These are phyloP conservation scores for Hipposideros larvatus DNA, from an alignment of 2,797 vertebrate genomes.

Conservation along the genomic window DNA sequence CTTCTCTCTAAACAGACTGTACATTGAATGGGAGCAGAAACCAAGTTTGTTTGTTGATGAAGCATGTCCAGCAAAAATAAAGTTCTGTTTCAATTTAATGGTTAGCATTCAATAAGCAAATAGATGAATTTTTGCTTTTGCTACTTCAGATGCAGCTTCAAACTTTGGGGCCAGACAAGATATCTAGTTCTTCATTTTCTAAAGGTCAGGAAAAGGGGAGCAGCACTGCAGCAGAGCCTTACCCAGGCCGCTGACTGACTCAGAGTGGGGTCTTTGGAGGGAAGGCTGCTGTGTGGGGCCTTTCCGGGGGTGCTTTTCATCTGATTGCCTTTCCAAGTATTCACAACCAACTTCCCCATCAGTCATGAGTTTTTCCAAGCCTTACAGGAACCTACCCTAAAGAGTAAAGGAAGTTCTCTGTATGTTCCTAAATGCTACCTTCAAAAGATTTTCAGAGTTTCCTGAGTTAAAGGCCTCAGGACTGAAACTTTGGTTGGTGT, in stretches of 20 bases:
- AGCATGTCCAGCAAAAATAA: background rate
- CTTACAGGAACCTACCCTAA: slow-evolving; percentile 63
- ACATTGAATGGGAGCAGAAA: background rate
- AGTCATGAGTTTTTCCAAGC: slow-evolving; percentile 82
- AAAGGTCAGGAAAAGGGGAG: background rate
- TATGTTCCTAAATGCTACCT: slow-evolving; percentile 30
- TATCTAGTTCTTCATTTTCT: background rate
- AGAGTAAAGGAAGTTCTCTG: slow-evolving; percentile 70
- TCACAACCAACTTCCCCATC: slow-evolving; percentile 73
- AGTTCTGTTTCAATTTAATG: background rate
- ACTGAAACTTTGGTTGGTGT: background rate
- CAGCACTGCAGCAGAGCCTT: background rate
- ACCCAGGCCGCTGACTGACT: background rate
- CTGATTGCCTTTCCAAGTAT: background rate
- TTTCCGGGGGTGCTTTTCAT: slow-evolving; percentile 15
- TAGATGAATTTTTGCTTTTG: background rate
- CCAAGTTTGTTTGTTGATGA: background rate
- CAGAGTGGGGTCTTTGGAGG: background rate
- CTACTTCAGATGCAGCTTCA: background rate
- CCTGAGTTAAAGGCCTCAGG: slow-evolving; percentile 32
- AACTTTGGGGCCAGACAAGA: background rate
- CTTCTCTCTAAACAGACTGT: background rate
- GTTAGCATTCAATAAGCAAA: background rate
- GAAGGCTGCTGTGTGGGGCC: background rate
- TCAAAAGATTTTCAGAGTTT: slow-evolving; percentile 56